Conservation (phyloP, 2,113 vertebrate species). For the Sorex araneus region DNA sequence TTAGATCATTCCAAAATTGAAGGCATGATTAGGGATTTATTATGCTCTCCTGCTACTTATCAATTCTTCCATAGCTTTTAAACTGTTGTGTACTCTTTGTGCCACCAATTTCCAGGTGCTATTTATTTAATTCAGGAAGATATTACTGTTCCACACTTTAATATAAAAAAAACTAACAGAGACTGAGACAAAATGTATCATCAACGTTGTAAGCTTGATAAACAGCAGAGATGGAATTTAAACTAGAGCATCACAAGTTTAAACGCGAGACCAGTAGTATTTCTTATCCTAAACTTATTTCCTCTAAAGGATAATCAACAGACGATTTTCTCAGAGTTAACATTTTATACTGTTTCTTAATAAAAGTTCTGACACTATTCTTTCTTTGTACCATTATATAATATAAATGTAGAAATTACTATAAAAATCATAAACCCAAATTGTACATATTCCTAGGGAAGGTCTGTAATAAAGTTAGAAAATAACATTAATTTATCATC, state of each 20-base stretch:
- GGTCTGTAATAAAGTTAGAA: conserved; percentile 13
- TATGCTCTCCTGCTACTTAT: background rate
- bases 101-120: background rate
- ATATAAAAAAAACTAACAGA: conserved; percentile 5
- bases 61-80: background rate
- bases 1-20: conserved; percentile 21
- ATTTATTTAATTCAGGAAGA: conserved; percentile 34
- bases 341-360: background rate
- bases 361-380: background rate
- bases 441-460: background rate
- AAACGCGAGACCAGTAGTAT: background rate
- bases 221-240: background rate
- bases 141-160: background rate
- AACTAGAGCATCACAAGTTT: background rate
- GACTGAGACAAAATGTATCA: background rate
- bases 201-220: background rate
- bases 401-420: background rate
- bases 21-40: background rate
- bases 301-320: background rate
- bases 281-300: background rate
- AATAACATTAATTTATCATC: background rate
- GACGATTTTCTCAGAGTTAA: background rate
- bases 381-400: background rate
- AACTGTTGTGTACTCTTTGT: background rate
- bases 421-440: conserved; percentile 40